Evolutionary conservation across 2,113 vertebrate genomes (phyloP).

Genomic region (Pipra filicauda): DNA sequence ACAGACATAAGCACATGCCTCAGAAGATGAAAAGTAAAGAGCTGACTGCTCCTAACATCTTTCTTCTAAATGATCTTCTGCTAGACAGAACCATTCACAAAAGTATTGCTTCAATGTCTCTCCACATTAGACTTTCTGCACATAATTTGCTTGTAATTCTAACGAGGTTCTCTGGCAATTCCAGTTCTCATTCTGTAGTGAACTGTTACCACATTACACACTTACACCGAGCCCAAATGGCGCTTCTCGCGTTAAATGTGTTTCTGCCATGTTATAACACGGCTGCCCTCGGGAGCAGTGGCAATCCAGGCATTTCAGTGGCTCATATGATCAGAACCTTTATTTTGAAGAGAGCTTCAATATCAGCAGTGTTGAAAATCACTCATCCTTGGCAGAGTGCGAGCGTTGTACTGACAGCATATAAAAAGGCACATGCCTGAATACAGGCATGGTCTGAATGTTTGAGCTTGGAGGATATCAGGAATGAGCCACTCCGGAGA

Average conservation of each 20-base stretch:
- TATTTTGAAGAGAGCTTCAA: not conserved
- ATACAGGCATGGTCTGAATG: not conserved
- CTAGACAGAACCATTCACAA: not conserved
- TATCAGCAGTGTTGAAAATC: not conserved
- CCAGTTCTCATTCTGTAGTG: not conserved
- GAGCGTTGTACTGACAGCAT: not conserved
- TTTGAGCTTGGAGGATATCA: not conserved
- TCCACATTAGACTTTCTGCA: not conserved
- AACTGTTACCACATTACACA: not conserved
- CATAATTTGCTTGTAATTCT: not conserved
- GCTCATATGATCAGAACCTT: not conserved
- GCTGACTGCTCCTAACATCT: not conserved
- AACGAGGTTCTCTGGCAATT: not conserved
- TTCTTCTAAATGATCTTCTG: not conserved
- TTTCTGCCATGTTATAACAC: not conserved
- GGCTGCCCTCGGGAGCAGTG: not conserved
- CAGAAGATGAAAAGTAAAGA: not conserved
- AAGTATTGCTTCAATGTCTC: not conserved
- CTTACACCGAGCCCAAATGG: not conserved
- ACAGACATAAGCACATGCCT: not conserved
- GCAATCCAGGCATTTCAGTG: not conserved
- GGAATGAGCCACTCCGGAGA: not conserved
- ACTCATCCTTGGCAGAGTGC: not conserved
- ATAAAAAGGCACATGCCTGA: not conserved
- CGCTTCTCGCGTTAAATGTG: not conserved